These are phyloP conservation scores for Tragopan temminckii DNA, from an alignment of 2,797 vertebrate species.

Conservation along the genomic window DNA sequence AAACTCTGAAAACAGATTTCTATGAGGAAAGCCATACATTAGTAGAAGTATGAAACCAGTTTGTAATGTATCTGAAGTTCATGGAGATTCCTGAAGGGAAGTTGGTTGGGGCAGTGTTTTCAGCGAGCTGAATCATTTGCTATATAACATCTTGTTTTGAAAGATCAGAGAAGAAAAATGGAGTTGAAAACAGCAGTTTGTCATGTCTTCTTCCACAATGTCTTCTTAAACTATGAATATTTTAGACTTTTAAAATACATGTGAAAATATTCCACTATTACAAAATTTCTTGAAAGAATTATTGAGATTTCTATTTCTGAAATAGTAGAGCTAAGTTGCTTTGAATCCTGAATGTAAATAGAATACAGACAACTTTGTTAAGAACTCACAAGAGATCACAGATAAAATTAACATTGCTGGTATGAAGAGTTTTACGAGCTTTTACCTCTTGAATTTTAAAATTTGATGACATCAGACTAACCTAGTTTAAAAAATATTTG, in stretches of 20 bases:
- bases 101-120: background rate
- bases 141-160: background rate
- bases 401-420: background rate
- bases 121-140: background rate
- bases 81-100: background rate
- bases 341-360: constrained; percentile 23
- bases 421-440: background rate
- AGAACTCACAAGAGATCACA: background rate
- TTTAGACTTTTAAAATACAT: background rate
- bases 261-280: background rate
- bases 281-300: constrained; percentile 9
- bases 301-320: background rate
- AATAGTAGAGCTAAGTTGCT: background rate
- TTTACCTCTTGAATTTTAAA: constrained; percentile 28
- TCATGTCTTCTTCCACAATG: background rate
- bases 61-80: background rate
- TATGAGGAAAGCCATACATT: accelerated
- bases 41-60: background rate
- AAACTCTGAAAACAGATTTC: background rate
- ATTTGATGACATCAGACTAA: background rate
- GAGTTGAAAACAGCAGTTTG: background rate
- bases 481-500: constrained; percentile 4
- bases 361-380: background rate
- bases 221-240: background rate
- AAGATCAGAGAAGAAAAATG: background rate